Conservation (phyloP, 2,797 vertebrate genomes). For the Muscicapa comitata region DNA sequence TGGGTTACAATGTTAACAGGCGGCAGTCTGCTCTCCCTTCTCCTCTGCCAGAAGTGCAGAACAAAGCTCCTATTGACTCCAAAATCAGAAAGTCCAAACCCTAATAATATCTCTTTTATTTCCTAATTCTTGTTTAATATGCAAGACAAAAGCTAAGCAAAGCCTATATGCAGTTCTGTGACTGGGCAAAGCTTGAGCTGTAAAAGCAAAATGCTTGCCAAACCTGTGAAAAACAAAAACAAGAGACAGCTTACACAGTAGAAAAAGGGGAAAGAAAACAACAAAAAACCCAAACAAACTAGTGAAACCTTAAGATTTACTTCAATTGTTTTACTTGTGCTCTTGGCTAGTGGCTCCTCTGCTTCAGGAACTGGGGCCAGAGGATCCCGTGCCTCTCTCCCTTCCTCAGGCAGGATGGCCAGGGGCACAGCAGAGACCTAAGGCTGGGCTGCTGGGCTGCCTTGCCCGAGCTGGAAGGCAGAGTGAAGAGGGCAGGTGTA, state of each 20-base stretch:
- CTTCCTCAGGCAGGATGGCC: fast-evolving
- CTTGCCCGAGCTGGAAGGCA: neutral
- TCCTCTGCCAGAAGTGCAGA: neutral
- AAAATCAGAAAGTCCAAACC: neutral
- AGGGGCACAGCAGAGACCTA: neutral
- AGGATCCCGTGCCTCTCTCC: neutral
- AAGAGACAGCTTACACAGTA: neutral
- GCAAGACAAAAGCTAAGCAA: conserved; percentile 18
- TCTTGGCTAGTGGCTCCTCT: neutral
- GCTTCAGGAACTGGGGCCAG: neutral
- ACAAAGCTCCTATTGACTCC: neutral
- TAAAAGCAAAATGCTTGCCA: conserved; percentile 22
- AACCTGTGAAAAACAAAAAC: conserved; percentile 14
- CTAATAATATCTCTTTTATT: neutral
- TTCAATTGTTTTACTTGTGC: conserved; percentile 6
- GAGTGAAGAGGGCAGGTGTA: neutral
- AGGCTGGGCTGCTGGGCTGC: neutral
- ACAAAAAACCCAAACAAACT: neutral
- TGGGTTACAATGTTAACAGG: neutral
- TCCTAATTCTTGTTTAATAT: neutral
- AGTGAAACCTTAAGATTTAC: neutral
- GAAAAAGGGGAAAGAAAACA: neutral
- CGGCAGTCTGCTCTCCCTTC: neutral
- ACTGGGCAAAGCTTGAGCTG: neutral
- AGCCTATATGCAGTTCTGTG: neutral